phyloP scores from a whole-genome alignment of 2,888 invertebrate species.

The Cecidostiba fungosa region DNA sequence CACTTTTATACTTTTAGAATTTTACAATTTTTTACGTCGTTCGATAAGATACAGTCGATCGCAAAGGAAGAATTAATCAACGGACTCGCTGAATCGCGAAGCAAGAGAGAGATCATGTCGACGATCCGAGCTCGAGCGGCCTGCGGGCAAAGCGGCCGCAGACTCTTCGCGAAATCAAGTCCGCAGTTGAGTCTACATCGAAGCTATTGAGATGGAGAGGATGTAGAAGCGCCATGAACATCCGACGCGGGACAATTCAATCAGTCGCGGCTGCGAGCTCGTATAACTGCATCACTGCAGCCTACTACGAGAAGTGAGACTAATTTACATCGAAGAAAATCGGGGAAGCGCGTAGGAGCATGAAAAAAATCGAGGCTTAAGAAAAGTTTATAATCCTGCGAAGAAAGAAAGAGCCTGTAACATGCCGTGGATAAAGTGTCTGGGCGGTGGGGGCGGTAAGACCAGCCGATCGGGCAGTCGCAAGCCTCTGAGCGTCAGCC shows the following conservation, averaged over 20 bases:
- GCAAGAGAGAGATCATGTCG: not conserved
- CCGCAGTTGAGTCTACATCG: not conserved
- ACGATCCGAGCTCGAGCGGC: not conserved
- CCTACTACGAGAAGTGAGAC: not conserved
- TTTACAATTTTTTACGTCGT: not conserved
- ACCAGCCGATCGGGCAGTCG: slow-evolving; percentile 66
- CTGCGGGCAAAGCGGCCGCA: not conserved
- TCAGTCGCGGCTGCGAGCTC: not conserved
- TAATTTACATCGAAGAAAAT: not conserved
- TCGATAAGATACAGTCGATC: not conserved
- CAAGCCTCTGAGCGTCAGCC: slow-evolving; percentile 79
- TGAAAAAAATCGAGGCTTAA: not conserved
- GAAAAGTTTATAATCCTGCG: no score
- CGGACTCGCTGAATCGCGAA: not conserved
- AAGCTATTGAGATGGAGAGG: not conserved
- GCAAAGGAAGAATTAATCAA: not conserved
- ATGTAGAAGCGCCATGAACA: not conserved
- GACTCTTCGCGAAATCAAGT: not conserved
- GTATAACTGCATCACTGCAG: not conserved
- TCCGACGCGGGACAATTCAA: not conserved
- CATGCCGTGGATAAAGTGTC: slow-evolving; percentile 80
- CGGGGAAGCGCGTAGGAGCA: not conserved
- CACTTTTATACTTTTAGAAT: not conserved
- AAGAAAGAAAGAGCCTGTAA: slow-evolving; percentile 53
- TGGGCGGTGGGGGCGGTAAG: slow-evolving; percentile 77